Evolutionary conservation across 64 coral and sea anemone genomes (phyloP), one percentile per base, ranked within the genome.

Genomic region (Platygyra sinensis): DNA sequence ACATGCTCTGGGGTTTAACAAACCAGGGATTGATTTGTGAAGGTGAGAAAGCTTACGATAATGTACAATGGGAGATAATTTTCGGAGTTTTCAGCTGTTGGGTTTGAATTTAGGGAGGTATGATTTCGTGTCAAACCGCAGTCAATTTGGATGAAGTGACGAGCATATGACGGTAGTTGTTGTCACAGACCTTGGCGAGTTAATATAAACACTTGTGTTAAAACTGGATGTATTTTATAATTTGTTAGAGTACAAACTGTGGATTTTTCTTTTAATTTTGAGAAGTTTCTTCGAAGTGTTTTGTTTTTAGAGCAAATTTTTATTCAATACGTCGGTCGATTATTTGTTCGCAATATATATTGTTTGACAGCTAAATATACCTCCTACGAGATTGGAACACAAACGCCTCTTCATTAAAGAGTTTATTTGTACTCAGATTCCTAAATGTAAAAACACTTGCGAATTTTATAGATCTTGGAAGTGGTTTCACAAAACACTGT

Each of bases 1-100:
- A 99, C 87, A 54, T 99, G 51, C 84, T 99, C 22, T 99, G 97
- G 97, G 97, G 97, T 60, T 88, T 99, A 30, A 99, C 91, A 80
- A 96, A 99, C 49, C 97, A 99, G 91, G 97, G 97, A 63, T 60
- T 95, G 5, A 78, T 93, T 61, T 99, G 97, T 77, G 94, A 95
- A 87, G 91, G 97, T 99, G 72, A 83, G 83, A 85, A 8, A 32
- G 30, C 25, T 87, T 32, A 10, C 24, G 25, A 81, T 60, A 19
- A 52, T 52, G n/a, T 24, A 19, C 54, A 12, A 50, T 22, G 33
- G 62, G 65, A 38, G 72, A 62, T 31, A 12, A 30, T 16, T 74
- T 31, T 7, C 30, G 5, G 52, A 8, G 62, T 67, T 60, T 77
- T 20, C 33, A 19, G 12, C 24, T 25, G 2, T 3, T 36, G 9